These are phyloP conservation scores for Ips nitidus DNA, from an alignment of 1,140 invertebrate genomes.

Conservation along the genomic window DNA sequence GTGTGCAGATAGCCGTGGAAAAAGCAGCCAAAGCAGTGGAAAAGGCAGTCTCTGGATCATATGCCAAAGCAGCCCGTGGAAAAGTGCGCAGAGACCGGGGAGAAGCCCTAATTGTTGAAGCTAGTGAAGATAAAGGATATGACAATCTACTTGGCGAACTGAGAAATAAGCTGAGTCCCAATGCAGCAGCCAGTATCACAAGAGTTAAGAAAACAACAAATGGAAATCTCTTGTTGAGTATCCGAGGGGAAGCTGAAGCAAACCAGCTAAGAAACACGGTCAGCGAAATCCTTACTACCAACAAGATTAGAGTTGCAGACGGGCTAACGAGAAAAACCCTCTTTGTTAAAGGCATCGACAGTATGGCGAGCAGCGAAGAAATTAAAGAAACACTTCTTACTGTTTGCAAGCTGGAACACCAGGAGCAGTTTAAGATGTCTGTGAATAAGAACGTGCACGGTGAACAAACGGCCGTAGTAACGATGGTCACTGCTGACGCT, in stretches of 20 bases:
- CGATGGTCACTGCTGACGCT: neutral
- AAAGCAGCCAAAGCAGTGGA: too few relatives aligned
- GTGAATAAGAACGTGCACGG: neutral
- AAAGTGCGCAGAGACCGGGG: neutral
- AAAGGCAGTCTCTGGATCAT: neutral
- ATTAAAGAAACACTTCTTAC: neutral
- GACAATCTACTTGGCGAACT: neutral
- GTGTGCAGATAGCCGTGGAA: too few relatives aligned
- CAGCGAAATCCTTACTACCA: too few relatives aligned
- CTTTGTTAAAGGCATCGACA: neutral
- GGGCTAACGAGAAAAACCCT: too few relatives aligned
- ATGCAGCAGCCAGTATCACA: neutral
- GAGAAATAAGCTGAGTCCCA: neutral
- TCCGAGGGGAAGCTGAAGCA: neutral
- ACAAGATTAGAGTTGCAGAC: too few relatives aligned
- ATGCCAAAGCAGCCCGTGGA: neutral
- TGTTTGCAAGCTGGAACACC: neutral
- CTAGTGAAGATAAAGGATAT: neutral
- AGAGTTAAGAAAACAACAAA: conserved; percentile 1
- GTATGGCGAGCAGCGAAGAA: neutral
- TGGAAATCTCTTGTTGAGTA: neutral
- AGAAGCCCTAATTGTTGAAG: neutral
- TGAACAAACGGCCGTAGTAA: neutral
- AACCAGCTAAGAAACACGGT: too few relatives aligned
- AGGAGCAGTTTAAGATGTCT: neutral